phyloP scores from a whole-genome alignment of 2,113 vertebrate genomes.

The Mesocricetus auratus region DNA sequence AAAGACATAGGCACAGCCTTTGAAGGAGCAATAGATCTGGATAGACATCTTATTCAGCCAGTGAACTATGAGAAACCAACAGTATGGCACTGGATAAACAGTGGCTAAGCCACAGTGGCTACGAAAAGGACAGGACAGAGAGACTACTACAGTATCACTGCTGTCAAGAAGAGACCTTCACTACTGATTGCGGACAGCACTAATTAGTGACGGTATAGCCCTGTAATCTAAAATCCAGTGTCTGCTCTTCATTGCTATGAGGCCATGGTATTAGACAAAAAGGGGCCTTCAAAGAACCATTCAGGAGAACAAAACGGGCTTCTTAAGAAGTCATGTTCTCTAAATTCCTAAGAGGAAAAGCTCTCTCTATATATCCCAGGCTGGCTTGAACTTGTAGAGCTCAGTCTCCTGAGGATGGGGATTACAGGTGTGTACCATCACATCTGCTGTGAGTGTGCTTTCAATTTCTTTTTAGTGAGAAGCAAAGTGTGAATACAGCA shows the following conservation, averaged over 20 bases:
- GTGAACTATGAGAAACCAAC: neutral
- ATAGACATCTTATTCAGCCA: neutral
- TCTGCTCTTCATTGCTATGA: neutral
- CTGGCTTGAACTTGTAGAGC: neutral
- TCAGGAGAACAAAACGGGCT: neutral
- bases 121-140: neutral
- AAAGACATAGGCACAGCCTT: neutral
- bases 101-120: too few relatives aligned
- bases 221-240: neutral
- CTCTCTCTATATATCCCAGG: neutral
- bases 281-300: neutral
- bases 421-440: neutral
- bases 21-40: neutral
- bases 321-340: constrained; percentile 26
- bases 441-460: neutral
- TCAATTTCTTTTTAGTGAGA: neutral
- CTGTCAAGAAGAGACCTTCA: neutral
- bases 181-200: neutral
- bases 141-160: neutral
- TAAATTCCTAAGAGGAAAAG: neutral
- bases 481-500: neutral
- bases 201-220: neutral
- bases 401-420: neutral
- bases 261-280: neutral
- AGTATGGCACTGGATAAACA: neutral